These are phyloP conservation scores for Bubo scandiacus DNA, from an alignment of 2,113 vertebrate species.

Conservation along the genomic window DNA sequence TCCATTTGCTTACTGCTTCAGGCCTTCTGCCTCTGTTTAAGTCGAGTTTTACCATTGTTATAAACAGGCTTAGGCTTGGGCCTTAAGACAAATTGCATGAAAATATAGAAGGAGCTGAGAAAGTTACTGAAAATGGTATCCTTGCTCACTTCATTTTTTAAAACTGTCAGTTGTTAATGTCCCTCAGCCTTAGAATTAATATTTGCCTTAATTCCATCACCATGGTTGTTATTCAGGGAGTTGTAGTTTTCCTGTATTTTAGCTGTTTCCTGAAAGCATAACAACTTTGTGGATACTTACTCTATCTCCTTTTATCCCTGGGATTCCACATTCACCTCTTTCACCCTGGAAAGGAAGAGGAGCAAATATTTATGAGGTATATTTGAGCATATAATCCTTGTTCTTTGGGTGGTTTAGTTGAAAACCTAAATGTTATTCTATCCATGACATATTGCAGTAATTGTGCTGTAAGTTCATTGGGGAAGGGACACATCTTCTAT, in stretches of 20 bases:
- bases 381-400: neutral
- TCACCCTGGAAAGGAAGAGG: slow-evolving; percentile 76
- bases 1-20: neutral
- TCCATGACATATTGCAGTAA: neutral
- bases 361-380: neutral
- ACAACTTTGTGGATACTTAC: slow-evolving; percentile 65
- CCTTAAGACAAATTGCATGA: neutral
- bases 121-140: neutral
- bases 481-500: neutral
- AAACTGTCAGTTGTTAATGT: neutral
- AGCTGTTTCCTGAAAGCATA: neutral
- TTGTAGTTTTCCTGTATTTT: neutral
- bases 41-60: neutral
- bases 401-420: neutral
- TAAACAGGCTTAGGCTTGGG: neutral
- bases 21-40: neutral
- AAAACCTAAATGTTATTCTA: neutral
- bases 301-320: slow-evolving; percentile 90
- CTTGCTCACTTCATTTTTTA: neutral
- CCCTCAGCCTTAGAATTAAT: neutral
- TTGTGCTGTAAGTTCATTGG: neutral
- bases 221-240: neutral
- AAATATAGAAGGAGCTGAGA: neutral
- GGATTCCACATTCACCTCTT: slow-evolving; percentile 88
- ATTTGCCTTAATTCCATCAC: neutral